These are phyloP conservation scores for Anabas testudineus DNA, from an alignment of 2,797 vertebrate species.

Conservation along the genomic window DNA sequence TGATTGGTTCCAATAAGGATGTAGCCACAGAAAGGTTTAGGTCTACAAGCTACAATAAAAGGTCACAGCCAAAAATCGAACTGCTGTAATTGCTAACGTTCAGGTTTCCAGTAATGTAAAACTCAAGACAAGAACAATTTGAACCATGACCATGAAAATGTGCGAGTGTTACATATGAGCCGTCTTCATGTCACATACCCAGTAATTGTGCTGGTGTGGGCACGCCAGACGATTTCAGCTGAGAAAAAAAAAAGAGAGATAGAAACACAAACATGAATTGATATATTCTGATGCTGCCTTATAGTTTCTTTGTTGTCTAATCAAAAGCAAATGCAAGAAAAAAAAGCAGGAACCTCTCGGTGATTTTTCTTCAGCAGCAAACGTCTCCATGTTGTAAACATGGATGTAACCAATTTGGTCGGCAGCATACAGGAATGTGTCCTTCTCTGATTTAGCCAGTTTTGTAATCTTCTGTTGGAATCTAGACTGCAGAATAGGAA, in stretches of 20 bases:
- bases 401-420: constrained; percentile 74
- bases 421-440: constrained; percentile 65
- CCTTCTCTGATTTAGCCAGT: constrained; percentile 65
- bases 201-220: constrained; percentile 76
- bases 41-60: constrained; percentile 17
- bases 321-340: neutral
- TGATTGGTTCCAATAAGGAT: constrained; percentile 28
- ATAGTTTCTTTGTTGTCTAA: constrained; percentile 2
- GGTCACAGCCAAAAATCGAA: neutral
- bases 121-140: neutral
- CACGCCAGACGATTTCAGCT: constrained; percentile 78
- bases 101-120: neutral
- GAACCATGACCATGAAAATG: neutral
- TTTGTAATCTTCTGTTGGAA: constrained; percentile 77
- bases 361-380: constrained; percentile 60
- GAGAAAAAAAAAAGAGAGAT: constrained; percentile 33
- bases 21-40: constrained; percentile 21
- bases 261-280: constrained; percentile 1
- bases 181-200: constrained; percentile 61
- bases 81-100: neutral
- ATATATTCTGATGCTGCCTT: neutral
- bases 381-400: constrained; percentile 71
- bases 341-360: constrained; percentile 46
- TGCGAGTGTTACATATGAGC: neutral
- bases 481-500: constrained; percentile 67